Evolutionary conservation across 35 echinoderm and acorn worm species (phyloP), one percentile per base, ranked within the genome.

Genomic region (Chiridota heheva): DNA sequence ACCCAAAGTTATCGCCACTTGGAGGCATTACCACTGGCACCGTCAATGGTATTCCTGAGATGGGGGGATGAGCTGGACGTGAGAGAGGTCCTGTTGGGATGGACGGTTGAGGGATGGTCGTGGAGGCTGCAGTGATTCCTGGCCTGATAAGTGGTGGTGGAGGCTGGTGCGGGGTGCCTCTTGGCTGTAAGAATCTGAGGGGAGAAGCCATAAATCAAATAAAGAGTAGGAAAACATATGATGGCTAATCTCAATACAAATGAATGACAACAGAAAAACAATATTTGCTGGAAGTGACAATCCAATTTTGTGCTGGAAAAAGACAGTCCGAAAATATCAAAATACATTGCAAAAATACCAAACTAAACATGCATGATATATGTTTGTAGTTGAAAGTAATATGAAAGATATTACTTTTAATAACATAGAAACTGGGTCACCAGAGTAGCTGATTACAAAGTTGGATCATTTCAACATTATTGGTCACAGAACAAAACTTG

Each of bases 91-190:
- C 92, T 13, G 86, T 47, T 10, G 68, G 27, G 25, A 67, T 48
- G 16, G 87, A 35, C 2, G 78, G 70, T 16, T 74, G 70, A 22
- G 70, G 70, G 47, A 74, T 74, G 13, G 70, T 74, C 70, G 56
- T 26, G n/a, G n/a, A n/a, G 40, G 70, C 40, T 12, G 70, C 36
- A 27, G 44, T 74, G 22, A 42, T 49, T 40, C 69, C 84, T 36
- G 92, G 92, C 15, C 92, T 82, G 15, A 96, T 86, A 61, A 94
- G 85, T 16, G 92, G 92, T n/a, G 92, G 92, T 6, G 92, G 92
- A 35, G 85, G 92, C 31, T 82, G 69, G 31, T 73, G 82, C 5
- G 82, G 62, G 33, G 64, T 60, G 34, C 66, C 70, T 63, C 82
- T 83, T 18, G 87, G 82, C 41, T 88, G 86, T 45, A 96, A 57